Evolutionary conservation across 2,888 invertebrate genomes (phyloP), one percentile per base, ranked within the genome.

Genomic region (Brachycybe producta): DNA sequence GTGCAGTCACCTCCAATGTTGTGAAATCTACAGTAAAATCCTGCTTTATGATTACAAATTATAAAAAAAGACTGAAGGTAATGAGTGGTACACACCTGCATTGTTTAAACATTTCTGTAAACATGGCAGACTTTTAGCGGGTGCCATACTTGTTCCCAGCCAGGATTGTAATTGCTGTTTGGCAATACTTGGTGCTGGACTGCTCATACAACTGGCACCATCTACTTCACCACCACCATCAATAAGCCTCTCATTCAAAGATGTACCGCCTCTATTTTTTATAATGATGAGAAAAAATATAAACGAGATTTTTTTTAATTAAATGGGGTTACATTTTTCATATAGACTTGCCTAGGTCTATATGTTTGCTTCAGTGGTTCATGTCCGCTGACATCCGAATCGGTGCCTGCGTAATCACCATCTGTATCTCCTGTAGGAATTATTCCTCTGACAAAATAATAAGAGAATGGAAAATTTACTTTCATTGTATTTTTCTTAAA

Each of bases 201-300:
- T 61, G 40, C 62, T 59, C 41, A 59, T 59, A 15, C 58, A 59
- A 52, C 63, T 64, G 38, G 61, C 62, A 11, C 63, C 63, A 34
- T 65, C 65, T 17, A 62, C 52, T 42, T 61, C 57, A 5, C 55
- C 52, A 17, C 58, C 42, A 7, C 42, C 41, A n/a, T 47, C 35
- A n/a, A 48, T 27, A 38, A 51, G 23, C 24, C 51, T 34, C 19
- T 51, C 51, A 21, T 49, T 49, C 19, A 49, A 24, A 8, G 49
- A 41, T 19, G 45, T 23, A 23, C 30, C n/a, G 27, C 42, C n/a
- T 11, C n/a, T 30, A 11, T 8, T 30, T n/a, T n/a, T 11, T n/a
- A 13, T 30, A 13, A 30, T 42, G 42, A 27, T 27, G 19, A 42
- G 7, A 42, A 5, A 13, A 2, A 24, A 42, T 5, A 27, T 19